A percentile compares a stretch with the other conserved stretches of the same genome.
phyloP scores from a whole-genome alignment of 2,888 invertebrate genomes.

The Creontiades dilutus region DNA sequence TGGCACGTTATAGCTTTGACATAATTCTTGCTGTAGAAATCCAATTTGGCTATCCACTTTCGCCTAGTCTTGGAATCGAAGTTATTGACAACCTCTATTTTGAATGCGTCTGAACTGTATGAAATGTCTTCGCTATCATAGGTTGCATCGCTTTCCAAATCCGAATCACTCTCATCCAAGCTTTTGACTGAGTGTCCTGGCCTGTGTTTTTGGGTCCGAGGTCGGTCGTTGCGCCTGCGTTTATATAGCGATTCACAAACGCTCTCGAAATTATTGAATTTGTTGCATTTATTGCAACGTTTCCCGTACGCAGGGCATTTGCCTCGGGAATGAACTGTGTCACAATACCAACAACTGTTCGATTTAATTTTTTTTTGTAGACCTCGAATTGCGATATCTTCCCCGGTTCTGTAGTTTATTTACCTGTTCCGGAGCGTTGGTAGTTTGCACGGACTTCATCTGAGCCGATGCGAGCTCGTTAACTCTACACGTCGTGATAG shows the following conservation, averaged over 20 bases:
- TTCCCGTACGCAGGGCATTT: constrained; percentile 33
- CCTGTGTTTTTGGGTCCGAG: neutral
- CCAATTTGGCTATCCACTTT: neutral
- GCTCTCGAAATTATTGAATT: constrained; percentile 10
- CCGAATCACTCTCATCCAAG: neutral
- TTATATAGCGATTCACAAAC: constrained; percentile 16
- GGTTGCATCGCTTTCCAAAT: neutral
- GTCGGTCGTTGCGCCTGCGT: too few species aligned
- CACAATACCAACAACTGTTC: constrained; percentile 16
- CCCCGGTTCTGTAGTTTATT: neutral
- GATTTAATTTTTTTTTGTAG: neutral
- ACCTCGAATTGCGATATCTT: neutral
- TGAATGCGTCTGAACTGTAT: neutral
- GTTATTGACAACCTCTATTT: neutral
- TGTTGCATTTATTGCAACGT: neutral
- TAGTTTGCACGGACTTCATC: neutral
- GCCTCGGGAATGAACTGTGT: neutral
- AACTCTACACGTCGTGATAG: too few species aligned
- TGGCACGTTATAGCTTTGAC: neutral
- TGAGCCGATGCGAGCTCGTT: too few species aligned
- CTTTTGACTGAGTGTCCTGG: neutral
- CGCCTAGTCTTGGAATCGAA: neutral
- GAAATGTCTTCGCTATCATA: neutral
- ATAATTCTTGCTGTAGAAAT: constrained; percentile 4
- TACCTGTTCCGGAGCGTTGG: neutral